Conservation (phyloP, 2,113 vertebrate species). For the Tiliqua scincoides region DNA sequence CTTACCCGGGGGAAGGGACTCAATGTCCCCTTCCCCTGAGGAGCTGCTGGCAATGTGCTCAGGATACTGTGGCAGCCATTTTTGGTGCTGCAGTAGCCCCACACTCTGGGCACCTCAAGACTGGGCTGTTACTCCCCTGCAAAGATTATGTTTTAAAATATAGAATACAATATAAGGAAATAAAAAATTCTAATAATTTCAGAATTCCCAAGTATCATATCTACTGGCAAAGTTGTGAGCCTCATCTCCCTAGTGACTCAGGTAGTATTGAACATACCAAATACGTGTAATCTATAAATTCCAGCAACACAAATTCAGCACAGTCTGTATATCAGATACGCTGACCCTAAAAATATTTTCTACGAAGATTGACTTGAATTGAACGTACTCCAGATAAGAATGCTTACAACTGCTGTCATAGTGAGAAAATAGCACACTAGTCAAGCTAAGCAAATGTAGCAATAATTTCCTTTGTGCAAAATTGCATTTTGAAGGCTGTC, state of each 20-base stretch:
- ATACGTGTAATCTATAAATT: not conserved
- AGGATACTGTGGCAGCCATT: no score
- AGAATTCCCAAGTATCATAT: not conserved
- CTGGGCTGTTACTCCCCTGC: no score
- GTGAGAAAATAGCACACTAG: not conserved
- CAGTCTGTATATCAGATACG: not conserved
- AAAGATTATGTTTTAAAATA: no score
- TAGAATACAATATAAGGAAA: no score
- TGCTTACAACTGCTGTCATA: not conserved
- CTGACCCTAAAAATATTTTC: not conserved
- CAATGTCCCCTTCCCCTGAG: no score
- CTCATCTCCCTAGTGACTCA: not conserved
- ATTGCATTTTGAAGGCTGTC: not conserved
- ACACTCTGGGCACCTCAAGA: no score
- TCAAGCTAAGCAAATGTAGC: not conserved
- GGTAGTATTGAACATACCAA: not conserved
- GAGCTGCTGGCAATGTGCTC: no score
- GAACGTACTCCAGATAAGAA: not conserved
- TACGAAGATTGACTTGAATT: not conserved
- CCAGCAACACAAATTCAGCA: not conserved
- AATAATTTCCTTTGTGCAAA: not conserved
- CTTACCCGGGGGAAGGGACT: no score
- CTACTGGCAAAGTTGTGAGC: not conserved
- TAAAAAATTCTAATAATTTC: not conserved
- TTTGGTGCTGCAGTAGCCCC: no score